phyloP scores from a whole-genome alignment of 2,113 vertebrate species.

The Xenopus laevis region DNA sequence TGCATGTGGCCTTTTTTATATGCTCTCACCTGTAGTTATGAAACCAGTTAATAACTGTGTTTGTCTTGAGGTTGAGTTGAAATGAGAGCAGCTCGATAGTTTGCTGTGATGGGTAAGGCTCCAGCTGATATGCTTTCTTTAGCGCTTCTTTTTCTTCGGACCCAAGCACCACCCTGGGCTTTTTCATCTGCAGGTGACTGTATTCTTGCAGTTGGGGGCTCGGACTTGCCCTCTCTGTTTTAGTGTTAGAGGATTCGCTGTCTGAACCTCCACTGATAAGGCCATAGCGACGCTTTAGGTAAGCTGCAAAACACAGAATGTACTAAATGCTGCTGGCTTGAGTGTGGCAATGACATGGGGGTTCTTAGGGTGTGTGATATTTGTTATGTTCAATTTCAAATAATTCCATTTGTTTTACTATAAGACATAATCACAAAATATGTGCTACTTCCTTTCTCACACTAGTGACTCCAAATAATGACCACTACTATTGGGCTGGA shows the following conservation, averaged over 20 bases:
- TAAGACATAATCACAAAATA: too few species aligned
- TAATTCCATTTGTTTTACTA: too few species aligned
- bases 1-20: too few species aligned
- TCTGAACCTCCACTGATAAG: slow-evolving; percentile 85
- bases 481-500: too few species aligned
- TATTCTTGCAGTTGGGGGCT: slow-evolving; percentile 73
- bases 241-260: slow-evolving; percentile 83
- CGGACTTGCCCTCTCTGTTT: slow-evolving; percentile 87
- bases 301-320: slow-evolving; percentile 65
- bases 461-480: too few species aligned
- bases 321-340: background rate
- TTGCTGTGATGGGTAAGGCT: slow-evolving; percentile 96
- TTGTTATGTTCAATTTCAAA: too few species aligned
- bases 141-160: slow-evolving; percentile 92
- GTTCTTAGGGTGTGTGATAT: too few species aligned
- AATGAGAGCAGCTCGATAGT: slow-evolving; percentile 91
- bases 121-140: slow-evolving; percentile 86
- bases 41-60: slow-evolving; percentile 99
- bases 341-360: background rate
- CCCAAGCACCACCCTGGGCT: slow-evolving; percentile 87
- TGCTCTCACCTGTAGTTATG: slow-evolving; percentile 87
- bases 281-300: slow-evolving; percentile 91
- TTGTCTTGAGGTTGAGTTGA: slow-evolving; percentile 94
- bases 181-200: slow-evolving; percentile 89
- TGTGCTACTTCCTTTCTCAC: too few species aligned